Percentiles rank a stretch among this genome's conserved stretches.
phyloP scores from a whole-genome alignment of 2,797 vertebrate species.

The Pseudochirops corinnae region DNA sequence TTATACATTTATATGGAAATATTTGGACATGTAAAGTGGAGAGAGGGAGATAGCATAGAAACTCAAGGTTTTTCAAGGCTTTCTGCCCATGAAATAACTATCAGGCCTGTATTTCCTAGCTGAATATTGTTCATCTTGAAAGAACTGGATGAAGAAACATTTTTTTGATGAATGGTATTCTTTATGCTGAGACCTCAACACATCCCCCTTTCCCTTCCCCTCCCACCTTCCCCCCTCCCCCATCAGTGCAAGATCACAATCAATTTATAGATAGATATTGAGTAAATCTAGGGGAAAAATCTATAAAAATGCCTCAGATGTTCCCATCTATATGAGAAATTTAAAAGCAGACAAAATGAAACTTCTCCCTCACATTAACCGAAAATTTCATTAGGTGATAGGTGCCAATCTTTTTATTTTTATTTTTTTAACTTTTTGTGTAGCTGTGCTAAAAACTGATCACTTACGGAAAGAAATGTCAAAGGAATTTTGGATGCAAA shows the following conservation, averaged over 20 bases:
- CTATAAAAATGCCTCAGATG: constrained; percentile 54
- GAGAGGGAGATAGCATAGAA: constrained; percentile 63
- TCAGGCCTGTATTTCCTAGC: constrained; percentile 71
- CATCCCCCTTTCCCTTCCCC: constrained; percentile 21
- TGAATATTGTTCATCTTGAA: constrained; percentile 72
- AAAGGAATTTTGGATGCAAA: not conserved
- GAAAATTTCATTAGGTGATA: not conserved
- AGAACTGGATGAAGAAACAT: constrained; percentile 70
- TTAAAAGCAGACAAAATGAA: not conserved
- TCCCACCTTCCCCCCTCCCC: not conserved
- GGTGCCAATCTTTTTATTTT: not conserved
- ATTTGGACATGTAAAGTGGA: constrained; percentile 67
- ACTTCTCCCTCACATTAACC: not conserved
- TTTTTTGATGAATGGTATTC: constrained; percentile 63
- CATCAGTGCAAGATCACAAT: not conserved
- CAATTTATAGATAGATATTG: constrained; percentile 25
- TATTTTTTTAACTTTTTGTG: not conserved
- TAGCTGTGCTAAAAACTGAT: not conserved
- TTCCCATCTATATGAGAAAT: constrained; percentile 54
- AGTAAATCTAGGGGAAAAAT: constrained; percentile 41
- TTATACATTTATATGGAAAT: constrained; percentile 69
- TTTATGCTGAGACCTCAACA: constrained; percentile 60
- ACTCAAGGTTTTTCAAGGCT: constrained; percentile 62
- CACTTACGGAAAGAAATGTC: not conserved
- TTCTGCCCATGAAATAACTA: constrained; percentile 70